These are phyloP conservation scores for Narcine bancroftii DNA, from an alignment of 2,113 vertebrate genomes.

Conservation along the genomic window DNA sequence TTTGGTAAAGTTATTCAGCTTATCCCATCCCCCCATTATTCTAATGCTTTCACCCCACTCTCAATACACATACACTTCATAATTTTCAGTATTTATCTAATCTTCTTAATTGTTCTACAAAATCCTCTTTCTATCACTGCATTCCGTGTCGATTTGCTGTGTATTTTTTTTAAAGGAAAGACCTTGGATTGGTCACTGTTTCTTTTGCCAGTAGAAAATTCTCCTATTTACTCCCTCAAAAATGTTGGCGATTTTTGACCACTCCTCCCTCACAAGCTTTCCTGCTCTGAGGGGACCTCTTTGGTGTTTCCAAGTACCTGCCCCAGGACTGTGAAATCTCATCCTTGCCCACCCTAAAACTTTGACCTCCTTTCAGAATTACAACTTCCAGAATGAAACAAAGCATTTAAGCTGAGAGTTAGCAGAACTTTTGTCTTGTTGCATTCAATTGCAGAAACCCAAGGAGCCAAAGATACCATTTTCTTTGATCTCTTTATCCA, in stretches of 20 bases:
- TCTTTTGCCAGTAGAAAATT: too few relatives aligned
- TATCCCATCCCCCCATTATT: neutral
- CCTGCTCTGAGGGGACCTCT: neutral
- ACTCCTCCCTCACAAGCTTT: too few relatives aligned
- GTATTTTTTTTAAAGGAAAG: neutral
- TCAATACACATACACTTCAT: too few relatives aligned
- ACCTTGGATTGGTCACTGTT: too few relatives aligned
- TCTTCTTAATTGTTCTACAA: too few relatives aligned
- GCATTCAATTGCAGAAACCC: neutral
- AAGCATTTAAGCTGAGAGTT: neutral
- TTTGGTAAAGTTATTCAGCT: neutral
- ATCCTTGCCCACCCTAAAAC: neutral
- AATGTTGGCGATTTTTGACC: too few relatives aligned
- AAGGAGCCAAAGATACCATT: neutral
- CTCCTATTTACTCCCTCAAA: too few relatives aligned
- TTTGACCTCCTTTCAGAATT: neutral
- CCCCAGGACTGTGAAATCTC: neutral
- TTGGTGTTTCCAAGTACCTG: neutral
- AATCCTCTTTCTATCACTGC: neutral
- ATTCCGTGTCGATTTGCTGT: neutral
- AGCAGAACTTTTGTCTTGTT: too few relatives aligned
- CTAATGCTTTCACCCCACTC: too few relatives aligned
- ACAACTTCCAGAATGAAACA: neutral
- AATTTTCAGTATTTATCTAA: too few relatives aligned
- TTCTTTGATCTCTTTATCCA: neutral